phyloP scores from a whole-genome alignment of 1,140 invertebrate genomes.

The Polypedilum pembai region DNA sequence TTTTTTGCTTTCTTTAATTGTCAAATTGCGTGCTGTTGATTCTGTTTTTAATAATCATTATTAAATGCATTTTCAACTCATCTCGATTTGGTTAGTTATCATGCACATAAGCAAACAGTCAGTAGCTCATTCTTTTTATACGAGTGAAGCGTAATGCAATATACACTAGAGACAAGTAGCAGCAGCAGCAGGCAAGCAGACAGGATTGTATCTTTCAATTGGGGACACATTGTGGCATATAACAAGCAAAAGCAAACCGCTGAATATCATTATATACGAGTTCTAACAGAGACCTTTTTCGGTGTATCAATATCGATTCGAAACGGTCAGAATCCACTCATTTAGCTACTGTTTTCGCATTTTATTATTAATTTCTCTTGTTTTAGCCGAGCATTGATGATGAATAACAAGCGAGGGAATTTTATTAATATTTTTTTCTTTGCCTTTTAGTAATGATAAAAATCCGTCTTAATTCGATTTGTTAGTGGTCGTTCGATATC shows the following conservation, averaged over 20 bases:
- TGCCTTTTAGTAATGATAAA: not conserved
- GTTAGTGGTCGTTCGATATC: not conserved
- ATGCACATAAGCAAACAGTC: not conserved
- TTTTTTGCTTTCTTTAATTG: not conserved
- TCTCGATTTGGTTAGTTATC: too few relatives aligned
- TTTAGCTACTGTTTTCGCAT: slow-evolving; percentile 6
- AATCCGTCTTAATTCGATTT: not conserved
- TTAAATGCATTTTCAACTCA: slow-evolving; percentile 19
- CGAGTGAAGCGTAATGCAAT: not conserved
- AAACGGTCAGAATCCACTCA: too few relatives aligned
- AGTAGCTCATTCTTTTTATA: not conserved
- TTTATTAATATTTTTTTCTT: not conserved
- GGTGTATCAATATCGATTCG: too few relatives aligned
- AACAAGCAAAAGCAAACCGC: too few relatives aligned
- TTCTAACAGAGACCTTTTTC: too few relatives aligned
- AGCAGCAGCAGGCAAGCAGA: too few relatives aligned
- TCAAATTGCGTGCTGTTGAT: slow-evolving; percentile 10
- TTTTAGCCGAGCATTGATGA: not conserved
- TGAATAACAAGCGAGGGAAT: not conserved
- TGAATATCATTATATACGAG: too few relatives aligned
- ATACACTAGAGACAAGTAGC: too few relatives aligned
- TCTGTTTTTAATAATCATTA: slow-evolving; percentile 7
- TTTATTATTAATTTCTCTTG: not conserved
- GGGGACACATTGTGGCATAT: too few relatives aligned
- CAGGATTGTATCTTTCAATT: too few relatives aligned